Base-by-base conservation (phyloP, 2,113 vertebrate species). In the Pollachius pollachius region DNA sequence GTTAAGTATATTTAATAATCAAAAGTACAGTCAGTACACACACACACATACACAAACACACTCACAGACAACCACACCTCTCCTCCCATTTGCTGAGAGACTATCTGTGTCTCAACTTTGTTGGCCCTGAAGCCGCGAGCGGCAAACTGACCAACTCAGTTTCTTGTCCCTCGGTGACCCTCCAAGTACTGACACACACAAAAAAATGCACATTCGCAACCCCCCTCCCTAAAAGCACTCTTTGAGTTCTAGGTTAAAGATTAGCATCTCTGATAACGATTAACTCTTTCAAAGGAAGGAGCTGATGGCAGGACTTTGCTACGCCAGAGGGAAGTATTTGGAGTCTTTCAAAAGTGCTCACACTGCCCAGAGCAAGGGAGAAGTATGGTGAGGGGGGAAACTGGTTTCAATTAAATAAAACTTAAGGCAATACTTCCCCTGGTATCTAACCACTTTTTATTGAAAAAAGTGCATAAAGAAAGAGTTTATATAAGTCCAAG, bases 191-290 rank as follows among this genome's bases (percentile, higher is more conserved):
- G 62, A 65, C 73, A 70, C 66, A 79, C 19, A 52, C 48, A 12
- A 18, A 9, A 8, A 18, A 11, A 19, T 37, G 48, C 37, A 5
- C 60, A 25, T 30, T 27, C 61, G 30, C 52, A 62, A 59, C n/a
- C 62, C 48, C 48, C 70, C 70, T 56, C 62, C 56, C 69, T 84
- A 82, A 76, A 75, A 67, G 74, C 73, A 78, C 81, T 80, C 88
- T 92, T 93, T 94, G 90, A 92, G 70, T 80, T 71, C 34, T 81
- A 83, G 84, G 92, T 95, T 94, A 90, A 95, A 92, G 88, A 90
- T 94, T 90, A 91, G 84, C 84, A 75, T 77, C 90, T 90, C 76
- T 81, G 89, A 94, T 96, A 96, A 95, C 94, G 92, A 96, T 96
- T 97, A 97, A 96, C 95, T 90, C 75, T 83, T 75, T 85, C 77